Percentiles rank a stretch among this genome's conserved stretches.
phyloP scores from a whole-genome alignment of 1,140 invertebrate genomes.

The Listronotus oregonensis region DNA sequence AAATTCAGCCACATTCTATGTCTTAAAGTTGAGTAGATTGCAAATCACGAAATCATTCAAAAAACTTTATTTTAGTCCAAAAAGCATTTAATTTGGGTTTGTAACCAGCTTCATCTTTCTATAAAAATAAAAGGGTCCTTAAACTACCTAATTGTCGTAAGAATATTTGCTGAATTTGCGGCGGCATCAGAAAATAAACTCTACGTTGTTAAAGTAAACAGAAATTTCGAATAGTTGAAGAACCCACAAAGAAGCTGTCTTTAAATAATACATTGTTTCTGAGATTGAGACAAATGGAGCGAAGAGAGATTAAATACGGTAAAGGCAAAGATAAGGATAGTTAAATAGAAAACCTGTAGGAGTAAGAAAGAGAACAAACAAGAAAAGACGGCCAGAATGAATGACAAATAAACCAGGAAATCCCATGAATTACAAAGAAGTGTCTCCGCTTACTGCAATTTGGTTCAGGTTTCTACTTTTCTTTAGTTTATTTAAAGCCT shows the following conservation, averaged over 20 bases:
- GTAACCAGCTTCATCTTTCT: too few species aligned
- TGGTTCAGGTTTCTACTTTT: slow-evolving; percentile 48
- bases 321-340: slow-evolving; percentile 36
- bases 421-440: slow-evolving; percentile 56
- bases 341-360: slow-evolving; percentile 15
- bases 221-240: slow-evolving; percentile 46
- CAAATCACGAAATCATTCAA: too few species aligned
- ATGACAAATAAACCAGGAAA: slow-evolving; percentile 56
- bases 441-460: slow-evolving; percentile 53
- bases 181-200: slow-evolving; percentile 38
- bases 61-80: too few species aligned
- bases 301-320: slow-evolving; percentile 52
- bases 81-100: too few species aligned
- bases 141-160: neutral
- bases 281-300: slow-evolving; percentile 55
- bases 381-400: slow-evolving; percentile 45
- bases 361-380: slow-evolving; percentile 31
- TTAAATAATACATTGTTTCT: slow-evolving; percentile 55
- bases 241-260: slow-evolving; percentile 39
- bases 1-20: too few species aligned
- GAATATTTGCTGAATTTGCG: slow-evolving; percentile 5
- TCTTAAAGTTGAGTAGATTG: too few species aligned
- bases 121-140: too few species aligned
- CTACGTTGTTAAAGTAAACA: slow-evolving; percentile 41
- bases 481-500: slow-evolving; percentile 45